These are phyloP conservation scores for Volucella inflata DNA, from an alignment of 2,888 invertebrate species.

Conservation along the genomic window DNA sequence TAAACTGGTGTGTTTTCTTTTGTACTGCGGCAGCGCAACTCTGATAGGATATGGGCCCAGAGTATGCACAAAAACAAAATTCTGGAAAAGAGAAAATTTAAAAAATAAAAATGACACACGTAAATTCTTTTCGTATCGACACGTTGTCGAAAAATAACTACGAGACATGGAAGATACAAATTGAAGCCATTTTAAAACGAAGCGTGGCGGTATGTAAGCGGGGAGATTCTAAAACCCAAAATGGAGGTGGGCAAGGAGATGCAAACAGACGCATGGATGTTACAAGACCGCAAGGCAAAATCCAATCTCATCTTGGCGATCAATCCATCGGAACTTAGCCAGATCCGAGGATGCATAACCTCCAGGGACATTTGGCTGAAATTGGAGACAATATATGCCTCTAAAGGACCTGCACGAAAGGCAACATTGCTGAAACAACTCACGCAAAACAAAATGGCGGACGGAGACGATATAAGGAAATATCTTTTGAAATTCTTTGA, in stretches of 20 bases:
- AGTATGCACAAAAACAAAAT: too few relatives aligned
- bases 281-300: slow-evolving; percentile 18
- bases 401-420: too few relatives aligned
- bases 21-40: too few relatives aligned
- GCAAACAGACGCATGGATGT: slow-evolving; percentile 2
- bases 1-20: slow-evolving; percentile 3
- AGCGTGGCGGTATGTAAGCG: slow-evolving; percentile 2
- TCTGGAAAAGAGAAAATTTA: neutral
- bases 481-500: too few relatives aligned
- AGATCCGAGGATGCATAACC: too few relatives aligned
- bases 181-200: slow-evolving; percentile 25
- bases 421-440: too few relatives aligned
- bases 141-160: slow-evolving; percentile 15
- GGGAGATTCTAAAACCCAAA: too few relatives aligned
- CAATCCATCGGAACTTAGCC: too few relatives aligned
- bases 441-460: too few relatives aligned
- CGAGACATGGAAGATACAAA: slow-evolving; percentile 32
- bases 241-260: neutral
- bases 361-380: too few relatives aligned
- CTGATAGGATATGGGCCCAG: slow-evolving; percentile 26
- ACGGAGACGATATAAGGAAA: too few relatives aligned
- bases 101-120: slow-evolving; percentile 1
- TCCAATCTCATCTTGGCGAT: slow-evolving; percentile 13
- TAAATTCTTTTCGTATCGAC: slow-evolving; percentile 9
- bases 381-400: too few relatives aligned